Conservation (phyloP, 2,113 vertebrate species). For the Dasyurus viverrinus region DNA sequence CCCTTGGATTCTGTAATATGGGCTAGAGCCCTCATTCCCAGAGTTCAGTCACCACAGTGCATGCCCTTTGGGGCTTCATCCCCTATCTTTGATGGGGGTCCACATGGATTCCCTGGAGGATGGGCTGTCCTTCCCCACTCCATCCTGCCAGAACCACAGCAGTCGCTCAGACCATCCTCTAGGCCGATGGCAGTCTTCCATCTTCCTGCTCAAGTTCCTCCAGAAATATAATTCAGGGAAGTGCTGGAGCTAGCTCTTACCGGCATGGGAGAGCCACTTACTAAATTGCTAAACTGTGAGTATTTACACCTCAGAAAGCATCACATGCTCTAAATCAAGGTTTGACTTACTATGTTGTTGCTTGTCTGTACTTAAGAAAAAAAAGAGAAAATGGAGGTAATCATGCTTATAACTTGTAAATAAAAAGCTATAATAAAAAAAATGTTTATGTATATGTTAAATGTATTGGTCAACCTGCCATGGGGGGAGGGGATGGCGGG, state of each 20-base stretch:
- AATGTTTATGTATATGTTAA: too few relatives aligned
- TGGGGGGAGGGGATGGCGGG: too few relatives aligned
- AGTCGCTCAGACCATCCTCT: background rate
- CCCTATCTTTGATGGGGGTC: background rate
- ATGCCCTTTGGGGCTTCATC: background rate
- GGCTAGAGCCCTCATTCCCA: background rate
- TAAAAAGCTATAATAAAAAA: too few relatives aligned
- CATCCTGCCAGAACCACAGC: background rate
- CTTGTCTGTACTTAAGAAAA: background rate
- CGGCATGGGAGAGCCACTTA: background rate
- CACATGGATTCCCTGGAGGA: background rate
- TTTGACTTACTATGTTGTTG: background rate
- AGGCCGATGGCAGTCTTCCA: background rate
- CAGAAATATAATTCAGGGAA: background rate
- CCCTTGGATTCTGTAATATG: background rate
- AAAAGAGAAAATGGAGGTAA: background rate
- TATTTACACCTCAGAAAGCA: background rate
- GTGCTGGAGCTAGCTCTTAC: background rate
- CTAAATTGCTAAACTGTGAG: background rate
- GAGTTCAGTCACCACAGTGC: background rate
- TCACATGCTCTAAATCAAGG: background rate
- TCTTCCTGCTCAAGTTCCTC: background rate
- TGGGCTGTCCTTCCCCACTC: background rate
- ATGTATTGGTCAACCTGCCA: too few relatives aligned
- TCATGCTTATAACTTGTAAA: too few relatives aligned